Evolutionary conservation across 2,113 vertebrate genomes (phyloP), one percentile per base, ranked within the genome.

Genomic region (Nerophis lumbriciformis): DNA sequence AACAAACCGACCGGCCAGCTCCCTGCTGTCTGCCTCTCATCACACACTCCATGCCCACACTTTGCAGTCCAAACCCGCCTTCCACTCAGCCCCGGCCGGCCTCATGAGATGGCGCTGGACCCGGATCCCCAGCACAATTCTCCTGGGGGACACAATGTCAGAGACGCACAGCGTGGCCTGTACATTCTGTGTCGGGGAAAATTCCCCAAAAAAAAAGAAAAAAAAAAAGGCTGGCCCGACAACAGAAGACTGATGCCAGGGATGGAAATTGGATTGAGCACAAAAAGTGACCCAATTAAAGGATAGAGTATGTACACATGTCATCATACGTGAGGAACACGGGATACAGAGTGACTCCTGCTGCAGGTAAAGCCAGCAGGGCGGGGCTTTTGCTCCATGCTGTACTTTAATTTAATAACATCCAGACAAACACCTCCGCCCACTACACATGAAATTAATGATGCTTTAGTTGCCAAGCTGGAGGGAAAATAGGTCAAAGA

Each of bases 21-120:
- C 82, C 87, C 83, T 55, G 76, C 75, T 74, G 75, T 59, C 80
- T 76, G 55, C 62, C 86, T 87, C 84, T 84, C 85, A 87, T 85
- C 87, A 65, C 77, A 76, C 68, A 79, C 76, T 67, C 69, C 80
- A 39, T 66, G 61, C 68, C 64, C 56, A 15, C 66, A 11, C 13
- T 59, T 47, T 15, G 13, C 66, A 0, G 63, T 77, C 82, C 83
- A 84, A 84, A 72, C 83, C 78, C 48, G 35, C 39, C 73, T 64
- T 77, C 78, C 68, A 55, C 48, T 14, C 44, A 5, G 74, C 39
- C 67, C 66, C 54, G 74, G 81, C 79, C 74, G 72, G 60, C 66
- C 62, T 37, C 71, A 66, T 75, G 68, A 80, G 83, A 85, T 82
- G 78, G 72, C 68, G 73, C 81, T 75, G 77, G 81, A 85, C 74